Evolutionary conservation across 92 coral and sea anemone genomes (phyloP).

Genomic region (Actinernus sp.): DNA sequence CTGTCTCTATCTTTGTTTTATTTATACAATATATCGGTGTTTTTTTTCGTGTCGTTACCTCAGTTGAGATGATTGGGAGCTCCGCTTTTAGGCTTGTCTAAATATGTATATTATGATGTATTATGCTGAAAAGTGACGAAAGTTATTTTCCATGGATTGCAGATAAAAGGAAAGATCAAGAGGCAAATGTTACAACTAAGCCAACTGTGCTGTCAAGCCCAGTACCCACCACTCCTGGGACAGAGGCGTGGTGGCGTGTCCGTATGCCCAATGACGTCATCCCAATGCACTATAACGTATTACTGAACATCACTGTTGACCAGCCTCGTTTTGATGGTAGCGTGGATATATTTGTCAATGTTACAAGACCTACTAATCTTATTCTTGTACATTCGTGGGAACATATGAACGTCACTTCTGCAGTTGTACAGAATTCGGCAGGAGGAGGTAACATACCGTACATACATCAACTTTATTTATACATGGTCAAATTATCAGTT

Average conservation of each 20-base stretch:
- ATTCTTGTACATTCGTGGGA: constrained; percentile 83
- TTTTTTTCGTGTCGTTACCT: too few relatives aligned
- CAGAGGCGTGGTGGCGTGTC: constrained; percentile 93
- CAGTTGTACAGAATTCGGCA: constrained; percentile 15
- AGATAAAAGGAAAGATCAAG: neutral
- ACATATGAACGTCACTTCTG: constrained; percentile 78
- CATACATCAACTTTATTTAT: too few relatives aligned
- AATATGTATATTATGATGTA: too few relatives aligned
- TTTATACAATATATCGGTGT: too few relatives aligned
- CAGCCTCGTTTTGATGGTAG: constrained; percentile 65
- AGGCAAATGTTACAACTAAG: constrained; percentile 1
- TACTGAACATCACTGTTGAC: constrained; percentile 61
- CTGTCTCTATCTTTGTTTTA: too few relatives aligned
- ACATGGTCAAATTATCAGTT: too few relatives aligned
- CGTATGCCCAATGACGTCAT: constrained; percentile 80
- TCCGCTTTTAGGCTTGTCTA: too few relatives aligned
- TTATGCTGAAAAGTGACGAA: too few relatives aligned
- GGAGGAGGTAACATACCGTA: too few relatives aligned
- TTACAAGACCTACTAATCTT: constrained; percentile 59
- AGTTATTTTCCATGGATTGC: too few relatives aligned
- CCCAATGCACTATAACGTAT: constrained; percentile 83
- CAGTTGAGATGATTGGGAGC: too few relatives aligned
- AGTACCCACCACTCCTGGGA: constrained; percentile 78
- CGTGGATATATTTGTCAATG: constrained; percentile 58
- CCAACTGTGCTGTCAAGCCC: constrained; percentile 34